Base-by-base conservation (phyloP, 2,888 invertebrate species). In the Oligia strigilis region DNA sequence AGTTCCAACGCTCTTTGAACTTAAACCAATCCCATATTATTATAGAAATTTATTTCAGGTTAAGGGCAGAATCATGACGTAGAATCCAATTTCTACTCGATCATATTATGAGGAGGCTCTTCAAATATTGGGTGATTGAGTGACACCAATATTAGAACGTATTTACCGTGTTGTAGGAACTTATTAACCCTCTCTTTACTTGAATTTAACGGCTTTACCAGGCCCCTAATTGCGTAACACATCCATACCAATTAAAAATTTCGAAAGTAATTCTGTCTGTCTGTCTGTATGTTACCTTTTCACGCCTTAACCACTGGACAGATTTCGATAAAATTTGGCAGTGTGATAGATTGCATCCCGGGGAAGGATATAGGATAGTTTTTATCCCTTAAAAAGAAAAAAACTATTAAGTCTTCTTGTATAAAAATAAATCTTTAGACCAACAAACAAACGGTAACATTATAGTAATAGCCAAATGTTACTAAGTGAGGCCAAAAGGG, bases 21-120 rank as follows among this genome's bases (percentile, higher is more conserved):
- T 2, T 65, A 13, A 82, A 52, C 70, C 36, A 36, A 13, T 82
- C 46, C 36, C 19, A 81, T 40, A 76, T 77, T 81, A 71, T n/a
- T 23, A 77, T 71, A 9, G 17, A 55, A 66, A 71, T 23, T 55
- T 67, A 77, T 83, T 72, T 65, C 14, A 78, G 67, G 58, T 19
- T 60, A 67, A 77, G 78, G 3, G 55, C 29, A 52, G 23, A 65
- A 36, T 81, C n/a, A 67, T 69, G 29, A 29, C 29, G 43, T 76
- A 19, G 36, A 82, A 78, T 78, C 78, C 67, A 83, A 83, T 82
- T 78, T 78, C 67, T 52, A 46, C 29, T 67, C 78, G 29, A 78
- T 78, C 71, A 52, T 82, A 76, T n/a, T 82, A 76, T n/a, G 62
- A 69, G 43, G 43, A 49, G 14, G n/a, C 29, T 1, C 67, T 69